Base-by-base conservation (phyloP, 2,113 vertebrate genomes). In the Chlorocebus sabaeus region DNA sequence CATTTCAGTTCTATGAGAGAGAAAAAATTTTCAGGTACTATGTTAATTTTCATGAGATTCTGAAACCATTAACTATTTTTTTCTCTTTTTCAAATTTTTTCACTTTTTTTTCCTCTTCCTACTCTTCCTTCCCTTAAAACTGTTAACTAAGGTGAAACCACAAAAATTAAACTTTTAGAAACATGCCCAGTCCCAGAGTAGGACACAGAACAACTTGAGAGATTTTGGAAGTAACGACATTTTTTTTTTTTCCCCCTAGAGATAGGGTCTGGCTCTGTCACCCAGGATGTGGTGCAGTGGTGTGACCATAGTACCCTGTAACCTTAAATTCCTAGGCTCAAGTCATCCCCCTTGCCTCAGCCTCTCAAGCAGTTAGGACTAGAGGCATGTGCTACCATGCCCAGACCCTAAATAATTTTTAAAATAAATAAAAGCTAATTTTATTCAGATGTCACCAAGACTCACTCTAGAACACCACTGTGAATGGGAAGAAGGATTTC, bases 361-460 rank as follows among this genome's bases (percentile, higher is more conserved):
- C 61, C 61, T 30, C 61, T 30, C 11, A 30, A 32, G 61, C 5
- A 64, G 27, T 30, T 64, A 64, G 12, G 27, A 64, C 61, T 32
- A 64, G 27, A 64, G 30, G 61, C 27, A 30, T 64, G 61, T 64
- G 27, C 2, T 27, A 32, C 27, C 27, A 64, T 32, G 61, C 27
- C 61, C 61, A 64, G 61, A 2, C 27, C 27, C 61, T 64, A 93
- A 94, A n/a, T 6, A 70, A 78, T 64, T 95, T 83, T 32, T 1
- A 57, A 61, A 16, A 32, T 22, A 92, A 93, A 96, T 52, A 45
- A 89, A 90, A 59, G 32, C 16, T 92, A 85, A 90, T 59, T 90
- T 93, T 85, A 64, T 83, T 88, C 52, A 82, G 43, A 18, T 78
- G 5, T 78, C 43, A 92, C 14, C 22, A 94, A 96, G 67, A 96